Evolutionary conservation across 64 coral and sea anemone species (phyloP), one percentile per base, ranked within the genome.

Genomic region (Anthopleura sola): DNA sequence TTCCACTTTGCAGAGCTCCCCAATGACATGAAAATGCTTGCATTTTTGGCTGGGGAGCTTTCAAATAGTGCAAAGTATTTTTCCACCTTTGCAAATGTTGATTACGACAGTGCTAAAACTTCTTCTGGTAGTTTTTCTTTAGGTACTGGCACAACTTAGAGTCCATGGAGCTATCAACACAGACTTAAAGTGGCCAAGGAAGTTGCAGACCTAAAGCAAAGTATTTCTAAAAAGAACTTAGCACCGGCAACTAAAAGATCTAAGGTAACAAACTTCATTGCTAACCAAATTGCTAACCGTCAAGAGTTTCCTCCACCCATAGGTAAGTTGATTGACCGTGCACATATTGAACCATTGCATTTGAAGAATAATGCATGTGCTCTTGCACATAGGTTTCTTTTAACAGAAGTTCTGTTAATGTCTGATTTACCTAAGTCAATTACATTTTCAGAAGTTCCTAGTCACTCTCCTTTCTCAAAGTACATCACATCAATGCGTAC

Each of bases 321-420:
- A 55, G 80, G 82, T 24, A 84, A 90, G 20, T 55, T 88, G 28
- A 66, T 88, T 68, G 86, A 88, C 77, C 0, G 38, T 4, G 86
- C 86, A 47, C 86, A 88, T 82, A 51, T 88, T 10, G 86, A 88
- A 5, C 86, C 86, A 16, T 53, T 88, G 20, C 86, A 88, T 80
- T 3, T 88, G 0, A 88, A 88, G 18, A 89, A 89, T 28, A 89
- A 89, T 83, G 87, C 87, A 0, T 82, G 78, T 89, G 87, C 87
- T 53, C 60, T 21, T 51, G 78, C 57, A 2, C 87, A 88, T 8
- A 28, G 26, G 16, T 32, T 76, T 7, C 53, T 88, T 0, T 39
- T 88, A 24, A 33, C 16, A 19, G 60, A 83, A 83, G 87, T 89
- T 31, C 60, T 17, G 31, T 51, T 6, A 34, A 57, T 28, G 38